phyloP scores from a whole-genome alignment of 2,888 invertebrate species.

The Tholera decimalis region DNA sequence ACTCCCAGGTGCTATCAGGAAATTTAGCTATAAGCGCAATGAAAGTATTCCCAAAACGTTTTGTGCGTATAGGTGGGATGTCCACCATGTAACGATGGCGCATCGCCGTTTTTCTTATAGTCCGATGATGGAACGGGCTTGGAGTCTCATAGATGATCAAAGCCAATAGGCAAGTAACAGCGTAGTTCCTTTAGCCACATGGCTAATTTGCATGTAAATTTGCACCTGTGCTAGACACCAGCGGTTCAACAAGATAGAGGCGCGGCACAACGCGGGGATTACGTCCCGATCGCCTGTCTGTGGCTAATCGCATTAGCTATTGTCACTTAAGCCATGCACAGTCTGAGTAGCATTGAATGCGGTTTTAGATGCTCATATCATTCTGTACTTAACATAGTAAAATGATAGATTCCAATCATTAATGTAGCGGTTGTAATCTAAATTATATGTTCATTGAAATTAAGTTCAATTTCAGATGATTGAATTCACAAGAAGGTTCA shows the following conservation, averaged over 20 bases:
- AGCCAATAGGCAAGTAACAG: neutral
- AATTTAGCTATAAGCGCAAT: no score
- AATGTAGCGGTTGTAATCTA: no score
- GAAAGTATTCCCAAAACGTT: no score
- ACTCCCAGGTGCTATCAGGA: no score
- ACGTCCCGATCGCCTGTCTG: constrained; percentile 31
- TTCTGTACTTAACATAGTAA: neutral
- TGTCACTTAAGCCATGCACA: constrained; percentile 12
- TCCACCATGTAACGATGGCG: no score
- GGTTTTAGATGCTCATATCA: constrained; percentile 8
- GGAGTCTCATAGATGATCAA: neutral
- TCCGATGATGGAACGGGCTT: no score
- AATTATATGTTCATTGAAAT: neutral
- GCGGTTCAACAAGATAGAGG: neutral
- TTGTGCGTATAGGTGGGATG: no score
- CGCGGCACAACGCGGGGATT: constrained; percentile 23
- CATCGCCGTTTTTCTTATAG: no score
- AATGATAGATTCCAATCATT: no score
- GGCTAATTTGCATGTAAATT: constrained; percentile 11
- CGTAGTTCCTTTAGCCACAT: neutral
- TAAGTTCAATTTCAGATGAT: neutral
- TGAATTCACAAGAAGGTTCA: neutral
- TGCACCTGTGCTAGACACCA: neutral
- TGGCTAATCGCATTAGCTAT: constrained; percentile 29
- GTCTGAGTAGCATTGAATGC: neutral